Base-by-base conservation (phyloP, 2,113 vertebrate genomes). In the Neolamprologus devosi region DNA sequence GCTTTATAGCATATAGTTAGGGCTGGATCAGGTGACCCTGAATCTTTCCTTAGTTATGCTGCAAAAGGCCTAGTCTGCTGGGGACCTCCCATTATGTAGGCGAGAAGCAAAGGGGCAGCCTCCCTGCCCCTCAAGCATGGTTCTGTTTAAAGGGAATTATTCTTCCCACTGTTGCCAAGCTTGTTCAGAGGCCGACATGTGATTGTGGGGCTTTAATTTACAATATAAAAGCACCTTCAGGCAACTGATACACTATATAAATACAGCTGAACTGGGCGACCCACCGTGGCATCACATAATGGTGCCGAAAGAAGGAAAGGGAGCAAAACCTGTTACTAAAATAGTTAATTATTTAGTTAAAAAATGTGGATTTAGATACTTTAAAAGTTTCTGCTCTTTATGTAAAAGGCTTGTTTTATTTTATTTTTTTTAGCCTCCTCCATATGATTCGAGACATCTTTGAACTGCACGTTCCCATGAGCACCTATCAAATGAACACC, bases 121-220 rank as follows among this genome's bases (percentile, higher is more conserved):
- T 3, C 3, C 17, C 33, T n/a, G 60, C 2, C 60, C 33, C 17
- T 0, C 6, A n/a, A 65, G 0, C 7, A 37, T 2, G 10, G 60
- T 37, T 37, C 60, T 65, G 60, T 65, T 65, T 35, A 65, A 65
- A 65, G 4, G 10, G 6, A 65, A 3, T 37, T 65, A 0, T 37
- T 35, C 60, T 37, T 65, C 10, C 19, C 10, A 65, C 1, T 37
- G 33, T 65, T 65, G 7, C 19, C 3, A 37, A 65, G 1, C 60
- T 65, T 13, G 19, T 37, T 65, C 60, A 37, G 30, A 65, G 19
- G 10, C 19, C 3, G 0, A 37, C 33, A 8, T 65, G 19, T 65
- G 30, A 65, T 65, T 65, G 60, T 37, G 33, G 60, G 60, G 60
- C 60, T 65, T 65, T 37, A 21, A 5, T 65, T 37, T 13, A 37